Base-by-base conservation (phyloP, 2,888 invertebrate genomes). In the Morpho achilles region DNA sequence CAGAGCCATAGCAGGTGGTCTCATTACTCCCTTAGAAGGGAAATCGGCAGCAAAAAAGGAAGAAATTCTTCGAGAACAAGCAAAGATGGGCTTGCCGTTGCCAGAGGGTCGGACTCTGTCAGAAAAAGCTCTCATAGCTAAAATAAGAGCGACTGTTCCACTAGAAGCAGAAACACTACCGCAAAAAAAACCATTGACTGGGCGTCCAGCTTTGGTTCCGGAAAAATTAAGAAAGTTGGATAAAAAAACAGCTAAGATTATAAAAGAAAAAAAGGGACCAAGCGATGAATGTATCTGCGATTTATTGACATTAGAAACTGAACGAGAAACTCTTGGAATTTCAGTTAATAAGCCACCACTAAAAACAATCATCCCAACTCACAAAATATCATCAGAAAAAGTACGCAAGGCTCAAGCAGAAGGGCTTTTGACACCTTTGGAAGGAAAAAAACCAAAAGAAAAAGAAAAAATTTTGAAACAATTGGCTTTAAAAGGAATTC, bases 261-360 rank as follows among this genome's bases (percentile, higher is more conserved):
- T 73, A 40, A 73, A 63, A 63, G 75, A 75, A 66, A 71, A 70
- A 2, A 71, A 71, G 64, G 76, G 75, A 0, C 74, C 75, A 7
- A 70, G 68, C 47, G 75, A 75, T 50, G 73, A 76, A 68, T 76
- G 76, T 56, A 75, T 76, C 50, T 74, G 73, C 61, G 64, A 65
- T 9, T 58, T 71, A 32, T 58, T 74, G 8, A 67, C 71, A 32
- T 5, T 32, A 32, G 32, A 3, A 32, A 32, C 32, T 32, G 32
- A 32, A 32, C 32, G 32, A 32, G 32, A 32, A 32, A 3, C 5
- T 32, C 4, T 32, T 32, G 32, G 32, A 32, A 32, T 32, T 32
- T 32, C 32, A 32, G 32, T 32, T 5, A 32, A 3, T 32, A 32
- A 32, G 5, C 5, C 32, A 32, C 32, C 32, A 32, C 32, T 32